These are phyloP conservation scores for Gallinago paraguaiae DNA, from an alignment of 2,113 vertebrate species.

Conservation along the genomic window DNA sequence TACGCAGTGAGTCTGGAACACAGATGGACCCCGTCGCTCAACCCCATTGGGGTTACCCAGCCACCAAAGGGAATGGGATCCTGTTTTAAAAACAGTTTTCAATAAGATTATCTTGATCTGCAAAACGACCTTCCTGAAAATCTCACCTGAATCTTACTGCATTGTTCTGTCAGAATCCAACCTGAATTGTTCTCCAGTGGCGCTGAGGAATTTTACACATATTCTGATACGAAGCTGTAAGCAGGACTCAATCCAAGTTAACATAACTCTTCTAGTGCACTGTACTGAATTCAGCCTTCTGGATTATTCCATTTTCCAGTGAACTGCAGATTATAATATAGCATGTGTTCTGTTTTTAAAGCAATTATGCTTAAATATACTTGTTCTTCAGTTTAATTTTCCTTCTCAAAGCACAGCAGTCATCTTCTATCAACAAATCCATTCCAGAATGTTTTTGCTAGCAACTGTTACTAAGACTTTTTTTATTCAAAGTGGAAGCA, in stretches of 20 bases:
- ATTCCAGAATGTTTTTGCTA: constrained; percentile 61
- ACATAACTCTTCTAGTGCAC: not conserved
- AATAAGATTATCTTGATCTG: not conserved
- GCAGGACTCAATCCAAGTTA: not conserved
- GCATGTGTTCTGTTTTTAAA: constrained; percentile 53
- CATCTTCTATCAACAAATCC: constrained; percentile 51
- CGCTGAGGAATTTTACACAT: not conserved
- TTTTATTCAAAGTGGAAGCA: constrained; percentile 12
- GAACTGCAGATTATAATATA: constrained; percentile 5
- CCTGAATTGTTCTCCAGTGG: not conserved
- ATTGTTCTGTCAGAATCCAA: not conserved
- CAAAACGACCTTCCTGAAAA: not conserved
- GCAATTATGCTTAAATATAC: constrained; percentile 64
- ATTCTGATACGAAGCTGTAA: not conserved
- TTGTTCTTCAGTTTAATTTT: constrained; percentile 55
- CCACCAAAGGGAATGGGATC: not conserved
- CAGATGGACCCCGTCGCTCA: not conserved
- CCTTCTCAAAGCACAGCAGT: constrained; percentile 57
- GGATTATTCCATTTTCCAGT: constrained; percentile 56
- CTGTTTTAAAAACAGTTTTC: not conserved
- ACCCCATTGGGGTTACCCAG: not conserved
- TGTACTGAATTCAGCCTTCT: not conserved
- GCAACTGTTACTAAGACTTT: constrained; percentile 22
- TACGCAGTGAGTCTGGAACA: not conserved
- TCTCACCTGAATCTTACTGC: not conserved